phyloP scores from a whole-genome alignment of 2,113 vertebrate genomes.

The Caretta caretta region DNA sequence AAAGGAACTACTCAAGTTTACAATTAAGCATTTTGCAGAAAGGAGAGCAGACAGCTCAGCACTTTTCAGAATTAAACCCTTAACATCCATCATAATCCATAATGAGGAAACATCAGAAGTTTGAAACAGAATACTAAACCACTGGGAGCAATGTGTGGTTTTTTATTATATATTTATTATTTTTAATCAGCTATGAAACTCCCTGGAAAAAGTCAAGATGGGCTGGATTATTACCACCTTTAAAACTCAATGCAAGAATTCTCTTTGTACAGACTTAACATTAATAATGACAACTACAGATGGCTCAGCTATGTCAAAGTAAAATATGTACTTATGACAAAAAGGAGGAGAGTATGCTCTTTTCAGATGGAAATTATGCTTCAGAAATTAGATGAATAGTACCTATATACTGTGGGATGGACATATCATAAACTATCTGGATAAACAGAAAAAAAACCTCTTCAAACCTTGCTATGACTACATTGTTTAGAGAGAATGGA shows the following conservation, averaged over 20 bases:
- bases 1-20: not conserved
- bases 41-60: not conserved
- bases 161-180: not conserved
- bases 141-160: not conserved
- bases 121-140: not conserved
- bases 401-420: not conserved
- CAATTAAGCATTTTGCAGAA: not conserved
- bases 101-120: not conserved
- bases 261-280: not conserved
- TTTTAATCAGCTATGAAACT: not conserved
- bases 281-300: not conserved
- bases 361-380: accelerated
- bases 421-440: no score
- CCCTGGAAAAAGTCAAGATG: not conserved
- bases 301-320: not conserved
- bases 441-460: not conserved
- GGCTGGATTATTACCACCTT: not conserved
- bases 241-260: not conserved
- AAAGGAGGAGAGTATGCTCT: not conserved
- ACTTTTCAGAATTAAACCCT: not conserved
- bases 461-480: not conserved
- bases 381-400: not conserved
- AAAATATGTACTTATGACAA: not conserved
- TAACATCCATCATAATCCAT: not conserved
- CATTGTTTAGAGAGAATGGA: not conserved